Evolutionary conservation across 1,140 invertebrate species (phyloP), one percentile per base, ranked within the genome.

Genomic region (Luehdorfia chinensis): DNA sequence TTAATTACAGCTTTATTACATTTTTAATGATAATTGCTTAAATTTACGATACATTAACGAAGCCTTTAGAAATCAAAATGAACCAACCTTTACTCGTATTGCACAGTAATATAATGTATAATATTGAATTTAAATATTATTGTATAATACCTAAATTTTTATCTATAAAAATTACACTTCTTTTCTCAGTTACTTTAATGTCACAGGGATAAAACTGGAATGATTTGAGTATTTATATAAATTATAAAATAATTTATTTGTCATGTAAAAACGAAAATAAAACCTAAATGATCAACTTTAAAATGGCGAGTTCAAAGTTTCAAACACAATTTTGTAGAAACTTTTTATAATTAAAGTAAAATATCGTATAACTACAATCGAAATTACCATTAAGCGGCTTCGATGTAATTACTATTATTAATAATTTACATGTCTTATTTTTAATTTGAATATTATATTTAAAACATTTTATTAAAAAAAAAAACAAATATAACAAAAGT

Each of bases 1-100:
- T 73, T 77, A 77, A 79, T 78, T 79, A 84, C 71, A 84, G 66
- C 53, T 79, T 80, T 78, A 70, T 65, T 75, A 84, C 75, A 83
- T 70, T 74, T 79, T 81, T 75, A 68, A 73, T 66, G 47, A 65
- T 66, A 66, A 66, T 73, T 66, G 62, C 54, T 67, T 75, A 72
- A 76, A 47, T 63, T 62, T 78, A 84, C 54, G 66, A 75, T 76
- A 76, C 47, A 63, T 60, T 72, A 80, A 81, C 70, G 68, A 81
- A 85, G 81, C 76, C 60, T 68, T 62, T 63, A 55, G 52, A 63
- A 67, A 72, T 63, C 47, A 55, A 70, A 70, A 71, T 59, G 44
- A 72, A 60, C 69, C 57, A 68, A 72, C 57, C 61, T 69, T 65
- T 65, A 75, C 59, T 67, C 64, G 63, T 85, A 85, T 85, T 85